Conservation (phyloP, 2,888 invertebrate species). For the Lycaena phlaeas region DNA sequence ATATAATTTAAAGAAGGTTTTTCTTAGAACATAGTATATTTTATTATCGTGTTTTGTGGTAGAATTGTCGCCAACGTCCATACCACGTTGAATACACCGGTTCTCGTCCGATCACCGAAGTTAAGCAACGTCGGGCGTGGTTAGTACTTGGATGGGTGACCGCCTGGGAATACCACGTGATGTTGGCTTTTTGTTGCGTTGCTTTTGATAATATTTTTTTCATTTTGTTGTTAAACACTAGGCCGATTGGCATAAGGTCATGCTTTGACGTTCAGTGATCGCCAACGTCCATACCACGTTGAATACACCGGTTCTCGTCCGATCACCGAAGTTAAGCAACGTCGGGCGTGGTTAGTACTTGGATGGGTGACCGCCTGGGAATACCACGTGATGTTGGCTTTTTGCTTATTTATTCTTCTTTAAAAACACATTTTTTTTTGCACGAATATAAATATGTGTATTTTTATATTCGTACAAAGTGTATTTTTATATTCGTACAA, state of each 20-base stretch:
- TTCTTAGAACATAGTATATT: too few relatives aligned
- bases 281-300: conserved; percentile 56
- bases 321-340: conserved; percentile 57
- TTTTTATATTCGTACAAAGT: too few relatives aligned
- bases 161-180: conserved; percentile 22
- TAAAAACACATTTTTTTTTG: too few relatives aligned
- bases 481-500: conserved; percentile 2
- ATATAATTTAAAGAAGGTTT: too few relatives aligned
- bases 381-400: neutral
- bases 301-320: conserved; percentile 66
- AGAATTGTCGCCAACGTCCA: conserved; percentile 15
- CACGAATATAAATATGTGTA: too few relatives aligned
- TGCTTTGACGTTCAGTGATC: neutral
- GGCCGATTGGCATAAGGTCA: too few relatives aligned
- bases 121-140: conserved; percentile 39
- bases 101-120: conserved; percentile 29
- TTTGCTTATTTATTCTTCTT: too few relatives aligned
- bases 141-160: conserved; percentile 27
- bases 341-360: neutral
- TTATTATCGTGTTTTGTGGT: too few relatives aligned
- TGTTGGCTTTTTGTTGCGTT: conserved; percentile 37
- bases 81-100: conserved; percentile 18
- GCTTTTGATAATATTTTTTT: too few relatives aligned
- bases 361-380: neutral
- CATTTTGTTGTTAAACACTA: too few relatives aligned